These are phyloP conservation scores for Drymodes brunneopygia DNA, from an alignment of 2,113 vertebrate genomes.

Conservation along the genomic window DNA sequence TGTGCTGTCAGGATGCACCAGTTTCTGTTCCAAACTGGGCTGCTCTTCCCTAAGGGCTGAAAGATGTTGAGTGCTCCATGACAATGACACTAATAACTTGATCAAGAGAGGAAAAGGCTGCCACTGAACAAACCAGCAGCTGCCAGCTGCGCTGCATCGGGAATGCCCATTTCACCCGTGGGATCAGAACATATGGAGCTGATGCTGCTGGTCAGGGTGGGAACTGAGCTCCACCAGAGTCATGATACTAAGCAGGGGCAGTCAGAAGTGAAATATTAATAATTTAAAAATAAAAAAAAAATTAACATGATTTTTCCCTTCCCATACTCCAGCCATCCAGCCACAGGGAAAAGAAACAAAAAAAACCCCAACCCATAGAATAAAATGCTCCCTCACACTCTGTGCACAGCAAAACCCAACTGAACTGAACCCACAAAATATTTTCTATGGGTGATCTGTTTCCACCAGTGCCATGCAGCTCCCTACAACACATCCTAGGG, in stretches of 20 bases:
- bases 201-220: background rate
- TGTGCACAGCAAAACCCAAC: background rate
- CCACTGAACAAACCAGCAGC: background rate
- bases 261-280: background rate
- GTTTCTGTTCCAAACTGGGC: conserved; percentile 5
- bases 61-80: background rate
- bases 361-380: background rate
- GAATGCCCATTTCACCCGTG: background rate
- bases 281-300: background rate
- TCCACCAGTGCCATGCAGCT: background rate
- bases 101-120: background rate
- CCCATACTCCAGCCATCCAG: background rate
- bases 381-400: background rate
- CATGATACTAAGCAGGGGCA: background rate
- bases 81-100: conserved; percentile 10
- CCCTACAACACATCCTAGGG: background rate
- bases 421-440: background rate
- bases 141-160: background rate
- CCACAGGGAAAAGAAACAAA: background rate
- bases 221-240: background rate
- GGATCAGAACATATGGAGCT: background rate
- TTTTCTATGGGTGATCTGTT: background rate
- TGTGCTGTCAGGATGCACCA: background rate
- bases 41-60: conserved; percentile 19
- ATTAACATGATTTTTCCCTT: background rate